Conservation (phyloP, 2,888 invertebrate genomes). For the Petrolisthes cinctipes region DNA sequence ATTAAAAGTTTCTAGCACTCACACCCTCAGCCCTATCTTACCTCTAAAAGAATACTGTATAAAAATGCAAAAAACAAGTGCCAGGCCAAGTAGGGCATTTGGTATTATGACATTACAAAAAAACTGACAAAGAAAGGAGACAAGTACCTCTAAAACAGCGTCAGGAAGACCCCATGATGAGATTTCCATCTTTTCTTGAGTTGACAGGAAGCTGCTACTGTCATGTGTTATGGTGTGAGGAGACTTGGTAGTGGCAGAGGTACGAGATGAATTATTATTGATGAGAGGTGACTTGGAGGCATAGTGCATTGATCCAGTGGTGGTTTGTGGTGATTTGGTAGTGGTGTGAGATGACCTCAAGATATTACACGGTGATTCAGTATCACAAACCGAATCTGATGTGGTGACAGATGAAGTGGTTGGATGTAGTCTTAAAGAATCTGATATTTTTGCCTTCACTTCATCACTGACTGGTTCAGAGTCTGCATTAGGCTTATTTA, state of each 20-base stretch:
- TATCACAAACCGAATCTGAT: too few species aligned
- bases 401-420: too few species aligned
- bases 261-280: background rate
- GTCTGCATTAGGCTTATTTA: too few species aligned
- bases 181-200: constrained; percentile 46
- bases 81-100: background rate
- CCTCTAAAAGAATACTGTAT: background rate
- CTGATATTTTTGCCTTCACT: too few species aligned
- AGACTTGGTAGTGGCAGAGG: background rate
- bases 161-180: constrained; percentile 49
- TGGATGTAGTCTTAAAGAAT: too few species aligned
- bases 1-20: background rate
- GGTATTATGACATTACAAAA: background rate
- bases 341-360: background rate
- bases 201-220: constrained; percentile 29
- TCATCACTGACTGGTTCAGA: too few species aligned
- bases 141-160: constrained; percentile 41
- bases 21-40: background rate
- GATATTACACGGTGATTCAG: background rate
- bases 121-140: background rate
- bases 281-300: background rate
- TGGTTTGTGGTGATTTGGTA: background rate
- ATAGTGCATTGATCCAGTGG: background rate
- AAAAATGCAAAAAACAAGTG: background rate
- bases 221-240: constrained; percentile 15